Conservation (phyloP, 2,888 invertebrate genomes). For the Rhagonycha fulva region DNA sequence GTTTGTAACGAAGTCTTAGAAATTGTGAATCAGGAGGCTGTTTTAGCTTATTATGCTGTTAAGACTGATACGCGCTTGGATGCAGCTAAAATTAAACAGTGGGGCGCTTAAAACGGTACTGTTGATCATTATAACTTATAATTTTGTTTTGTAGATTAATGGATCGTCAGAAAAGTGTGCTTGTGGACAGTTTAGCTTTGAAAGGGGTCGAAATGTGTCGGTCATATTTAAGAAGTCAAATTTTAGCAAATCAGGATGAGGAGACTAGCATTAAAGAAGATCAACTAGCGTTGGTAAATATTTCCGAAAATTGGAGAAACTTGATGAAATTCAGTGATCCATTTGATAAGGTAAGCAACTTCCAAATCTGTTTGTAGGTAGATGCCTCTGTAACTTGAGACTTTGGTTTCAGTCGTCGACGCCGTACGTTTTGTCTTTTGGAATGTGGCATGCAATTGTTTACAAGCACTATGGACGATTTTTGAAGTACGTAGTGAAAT, state of each 20-base stretch:
- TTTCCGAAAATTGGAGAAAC: slow-evolving; percentile 68
- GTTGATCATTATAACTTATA: neutral
- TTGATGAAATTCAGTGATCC: slow-evolving; percentile 82
- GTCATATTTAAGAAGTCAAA: slow-evolving; percentile 55
- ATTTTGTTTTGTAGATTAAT: slow-evolving; percentile 55
- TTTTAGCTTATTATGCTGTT: slow-evolving; percentile 82
- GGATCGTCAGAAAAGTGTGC: slow-evolving; percentile 80
- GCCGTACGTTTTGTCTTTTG: slow-evolving; percentile 68
- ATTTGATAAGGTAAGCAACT: slow-evolving; percentile 70
- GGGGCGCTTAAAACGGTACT: neutral
- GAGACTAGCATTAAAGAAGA: slow-evolving; percentile 47
- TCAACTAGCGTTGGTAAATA: slow-evolving; percentile 54
- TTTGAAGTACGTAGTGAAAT: slow-evolving; percentile 73
- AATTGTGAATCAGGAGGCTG: slow-evolving; percentile 75
- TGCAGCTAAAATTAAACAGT: slow-evolving; percentile 81
- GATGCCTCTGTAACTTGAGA: slow-evolving; percentile 14
- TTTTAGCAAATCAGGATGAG: slow-evolving; percentile 39
- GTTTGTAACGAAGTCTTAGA: slow-evolving; percentile 70
- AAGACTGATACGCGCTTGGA: slow-evolving; percentile 84
- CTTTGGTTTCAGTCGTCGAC: slow-evolving; percentile 34
- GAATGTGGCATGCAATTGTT: slow-evolving; percentile 80
- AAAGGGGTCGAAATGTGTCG: slow-evolving; percentile 76
- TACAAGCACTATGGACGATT: slow-evolving; percentile 82
- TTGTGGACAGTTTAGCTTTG: slow-evolving; percentile 80
- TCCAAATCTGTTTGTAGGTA: neutral